phyloP scores from a whole-genome alignment of 2,797 vertebrate genomes.

The Dermochelys coriacea region DNA sequence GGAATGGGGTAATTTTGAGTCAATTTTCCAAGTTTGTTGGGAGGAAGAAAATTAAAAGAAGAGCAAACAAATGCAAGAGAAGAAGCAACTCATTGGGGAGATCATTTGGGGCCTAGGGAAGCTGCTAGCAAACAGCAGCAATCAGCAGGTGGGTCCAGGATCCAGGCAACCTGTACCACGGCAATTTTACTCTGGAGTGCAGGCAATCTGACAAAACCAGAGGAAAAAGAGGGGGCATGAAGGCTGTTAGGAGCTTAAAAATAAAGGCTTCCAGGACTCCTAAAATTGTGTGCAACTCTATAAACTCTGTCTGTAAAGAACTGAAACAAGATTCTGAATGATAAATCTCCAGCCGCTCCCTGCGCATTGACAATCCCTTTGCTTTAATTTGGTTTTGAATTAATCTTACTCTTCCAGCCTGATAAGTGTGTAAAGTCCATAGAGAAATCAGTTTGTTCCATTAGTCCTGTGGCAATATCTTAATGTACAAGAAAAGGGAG shows the following conservation, averaged over 20 bases:
- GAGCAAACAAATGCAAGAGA: slow-evolving; percentile 44
- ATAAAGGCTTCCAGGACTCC: not conserved
- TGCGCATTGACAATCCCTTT: not conserved
- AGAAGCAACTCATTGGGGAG: slow-evolving; percentile 26
- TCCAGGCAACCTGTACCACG: not conserved
- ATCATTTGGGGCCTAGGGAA: slow-evolving; percentile 20
- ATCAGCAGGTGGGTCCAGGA: not conserved
- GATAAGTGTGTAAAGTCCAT: slow-evolving; percentile 22
- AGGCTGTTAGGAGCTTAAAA: not conserved
- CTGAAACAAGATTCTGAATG: not conserved
- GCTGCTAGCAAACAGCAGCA: not conserved
- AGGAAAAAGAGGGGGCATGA: slow-evolving; percentile 2
- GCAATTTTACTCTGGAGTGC: not conserved
- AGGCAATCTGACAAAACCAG: not conserved
- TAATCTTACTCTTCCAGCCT: slow-evolving; percentile 4
- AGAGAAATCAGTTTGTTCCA: slow-evolving; percentile 26
- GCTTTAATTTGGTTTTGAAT: slow-evolving; percentile 28
- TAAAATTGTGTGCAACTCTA: not conserved
- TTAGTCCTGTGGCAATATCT: not conserved
- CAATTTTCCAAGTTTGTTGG: not conserved
- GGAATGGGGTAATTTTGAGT: not conserved
- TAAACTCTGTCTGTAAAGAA: not conserved
- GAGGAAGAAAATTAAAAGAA: slow-evolving; percentile 44
- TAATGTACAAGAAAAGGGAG: not conserved
- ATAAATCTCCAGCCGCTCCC: not conserved